Evolutionary conservation across 92 coral and sea anemone genomes (phyloP), one percentile per base, ranked within the genome.

Genomic region (Umimayanthus kanabou): DNA sequence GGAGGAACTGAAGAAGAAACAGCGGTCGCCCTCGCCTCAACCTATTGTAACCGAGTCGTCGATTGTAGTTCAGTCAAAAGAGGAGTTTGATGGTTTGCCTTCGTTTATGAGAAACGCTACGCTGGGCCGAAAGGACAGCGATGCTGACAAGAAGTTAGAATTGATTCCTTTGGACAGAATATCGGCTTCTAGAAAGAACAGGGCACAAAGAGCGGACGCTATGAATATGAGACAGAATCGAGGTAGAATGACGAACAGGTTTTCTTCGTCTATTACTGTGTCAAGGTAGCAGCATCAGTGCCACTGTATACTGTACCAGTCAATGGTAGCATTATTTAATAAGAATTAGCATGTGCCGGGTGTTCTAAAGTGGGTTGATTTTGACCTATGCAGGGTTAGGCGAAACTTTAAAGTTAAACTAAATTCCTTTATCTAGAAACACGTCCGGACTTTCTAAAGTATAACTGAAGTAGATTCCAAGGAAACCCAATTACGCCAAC

Each of bases 91-190:
- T 0, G 91, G 87, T 6, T 70, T 76, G 7, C 90, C 94, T 26
- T 30, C 88, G 49, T 89, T 91, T 77, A 85, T 89, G 4, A 58
- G 90, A 37, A 84, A 39, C 67, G 61, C 65, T 6, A 18, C 87
- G 73, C 33, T 73, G 16, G 88, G 88, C 39, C 47, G 53, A 29
- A 84, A 88, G 61, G 95, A 94, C 81, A 88, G 91, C 45, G 99
- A 97, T 77, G 91, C 50, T 26, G 99, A 97, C 64, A 97, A 96
- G 80, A 92, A 82, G 80, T 92, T 97, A n/a, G 92, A 94, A 28
- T 92, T 97, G 80, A 95, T 97, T 87, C 99, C 99, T 11, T 91
- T 97, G 30, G 98, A 93, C 28, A 92, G 96, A 58, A 76, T 90
- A 66, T 92, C 99, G 40, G 98, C 98, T 57, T 93, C 99, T 4